A percentile compares a stretch with the other conserved stretches of the same genome.
phyloP scores from a whole-genome alignment of 2,113 vertebrate genomes.

The Conger conger region DNA sequence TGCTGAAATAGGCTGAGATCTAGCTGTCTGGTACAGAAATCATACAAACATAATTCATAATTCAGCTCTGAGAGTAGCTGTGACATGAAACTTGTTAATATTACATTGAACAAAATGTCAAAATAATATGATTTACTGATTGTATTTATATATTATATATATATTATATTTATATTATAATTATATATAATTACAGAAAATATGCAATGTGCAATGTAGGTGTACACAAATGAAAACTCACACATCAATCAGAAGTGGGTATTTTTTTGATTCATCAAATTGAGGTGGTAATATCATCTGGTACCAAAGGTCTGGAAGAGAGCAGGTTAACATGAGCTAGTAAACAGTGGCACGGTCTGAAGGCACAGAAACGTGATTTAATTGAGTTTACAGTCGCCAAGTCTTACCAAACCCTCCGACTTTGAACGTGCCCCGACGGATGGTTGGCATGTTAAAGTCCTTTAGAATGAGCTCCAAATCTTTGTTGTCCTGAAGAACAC shows the following conservation, averaged over 20 bases:
- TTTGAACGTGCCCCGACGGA: conserved; percentile 54
- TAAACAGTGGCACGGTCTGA: neutral
- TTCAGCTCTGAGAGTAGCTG: too few species aligned
- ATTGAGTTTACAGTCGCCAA: neutral
- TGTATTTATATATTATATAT: too few species aligned
- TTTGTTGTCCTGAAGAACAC: conserved; percentile 78
- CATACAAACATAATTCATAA: too few species aligned
- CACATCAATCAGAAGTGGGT: conserved; percentile 94
- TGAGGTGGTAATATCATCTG: conserved; percentile 90
- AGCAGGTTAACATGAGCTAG: neutral
- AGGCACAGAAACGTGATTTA: neutral
- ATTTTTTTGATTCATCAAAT: conserved; percentile 86
- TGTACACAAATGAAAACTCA: conserved; percentile 60
- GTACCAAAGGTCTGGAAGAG: conserved; percentile 84
- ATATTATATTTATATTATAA: too few species aligned
- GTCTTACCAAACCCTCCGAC: conserved; percentile 74
- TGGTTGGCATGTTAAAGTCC: conserved; percentile 80
- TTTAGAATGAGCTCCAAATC: conserved; percentile 64
- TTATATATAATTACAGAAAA: too few species aligned
- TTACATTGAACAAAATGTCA: too few species aligned
- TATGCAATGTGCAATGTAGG: neutral
- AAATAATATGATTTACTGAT: too few species aligned
- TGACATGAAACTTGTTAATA: too few species aligned
- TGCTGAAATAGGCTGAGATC: too few species aligned
- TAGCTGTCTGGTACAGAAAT: too few species aligned